Evolutionary conservation across 1,140 invertebrate genomes (phyloP).

Genomic region (Saxidomus purpurata): DNA sequence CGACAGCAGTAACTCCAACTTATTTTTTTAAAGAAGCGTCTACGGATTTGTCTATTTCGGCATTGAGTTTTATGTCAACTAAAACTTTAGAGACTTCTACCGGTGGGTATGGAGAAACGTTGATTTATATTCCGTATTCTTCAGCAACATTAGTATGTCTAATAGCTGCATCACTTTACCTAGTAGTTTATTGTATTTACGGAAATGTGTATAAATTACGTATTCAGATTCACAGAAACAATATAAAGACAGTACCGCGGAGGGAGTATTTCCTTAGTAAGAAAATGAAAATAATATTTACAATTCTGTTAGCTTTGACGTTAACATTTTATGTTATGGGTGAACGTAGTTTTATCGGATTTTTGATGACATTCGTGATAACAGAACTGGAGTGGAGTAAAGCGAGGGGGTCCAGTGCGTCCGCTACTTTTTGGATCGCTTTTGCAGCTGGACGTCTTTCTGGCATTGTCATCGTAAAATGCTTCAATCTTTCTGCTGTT

Average conservation of each 20-base stretch:
- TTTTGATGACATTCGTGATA: slow-evolving; percentile 49
- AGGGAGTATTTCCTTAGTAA: slow-evolving; percentile 16
- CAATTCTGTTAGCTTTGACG: slow-evolving; percentile 24
- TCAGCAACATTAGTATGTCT: slow-evolving; percentile 1
- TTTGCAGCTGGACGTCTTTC: slow-evolving; percentile 51
- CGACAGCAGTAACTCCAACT: no score
- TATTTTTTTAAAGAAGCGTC: not conserved
- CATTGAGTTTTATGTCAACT: not conserved
- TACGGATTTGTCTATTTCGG: not conserved
- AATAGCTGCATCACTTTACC: not conserved
- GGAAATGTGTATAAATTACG: slow-evolving; percentile 39
- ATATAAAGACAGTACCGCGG: not conserved
- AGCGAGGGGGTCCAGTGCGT: slow-evolving; percentile 1
- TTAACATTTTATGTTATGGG: slow-evolving; percentile 39
- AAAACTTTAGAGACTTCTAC: not conserved
- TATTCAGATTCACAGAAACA: not conserved
- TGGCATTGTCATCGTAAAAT: slow-evolving; percentile 50
- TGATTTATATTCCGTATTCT: slow-evolving; percentile 38
- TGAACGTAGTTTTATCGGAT: slow-evolving; percentile 44
- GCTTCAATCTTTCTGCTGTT: not conserved
- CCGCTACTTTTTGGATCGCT: slow-evolving; percentile 34
- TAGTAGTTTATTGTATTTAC: not conserved
- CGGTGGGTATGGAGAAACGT: slow-evolving; percentile 4
- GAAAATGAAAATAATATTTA: slow-evolving; percentile 44
- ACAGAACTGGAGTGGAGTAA: slow-evolving; percentile 38